Conservation (phyloP, 2,888 invertebrate species). For the Ormyrus rosae region DNA sequence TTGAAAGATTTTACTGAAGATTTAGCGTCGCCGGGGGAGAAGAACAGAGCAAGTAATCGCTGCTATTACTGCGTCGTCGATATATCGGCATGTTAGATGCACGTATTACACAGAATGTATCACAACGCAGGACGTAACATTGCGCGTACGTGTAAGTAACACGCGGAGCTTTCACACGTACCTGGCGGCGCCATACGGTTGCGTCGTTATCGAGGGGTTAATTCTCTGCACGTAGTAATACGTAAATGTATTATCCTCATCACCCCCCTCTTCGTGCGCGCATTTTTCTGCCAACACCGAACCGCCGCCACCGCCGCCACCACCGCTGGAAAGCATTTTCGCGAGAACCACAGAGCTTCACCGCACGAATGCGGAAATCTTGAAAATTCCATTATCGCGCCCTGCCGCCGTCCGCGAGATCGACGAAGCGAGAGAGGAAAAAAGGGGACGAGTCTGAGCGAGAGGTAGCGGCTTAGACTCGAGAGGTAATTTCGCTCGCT, state of each 20-base stretch:
- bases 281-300: conserved; percentile 20
- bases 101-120: conserved; percentile 70
- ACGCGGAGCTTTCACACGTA: not conserved
- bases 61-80: conserved; percentile 69
- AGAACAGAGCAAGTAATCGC: conserved; percentile 35
- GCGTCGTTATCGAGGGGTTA: conserved; percentile 60
- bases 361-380: conserved; percentile 52
- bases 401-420: not conserved
- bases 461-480: conserved; percentile 7
- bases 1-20: conserved; percentile 38
- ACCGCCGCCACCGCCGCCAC: not conserved
- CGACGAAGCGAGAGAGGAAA: conserved; percentile 7
- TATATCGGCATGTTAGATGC: conserved; percentile 73
- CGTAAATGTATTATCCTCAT: conserved; percentile 61
- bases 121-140: conserved; percentile 54
- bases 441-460: not conserved
- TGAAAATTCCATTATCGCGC: conserved; percentile 48
- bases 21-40: conserved; percentile 16
- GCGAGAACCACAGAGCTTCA: conserved; percentile 35
- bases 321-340: conserved; percentile 38
- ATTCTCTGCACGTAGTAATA: conserved; percentile 60
- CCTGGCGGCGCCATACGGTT: not conserved
- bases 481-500: conserved; percentile 35
- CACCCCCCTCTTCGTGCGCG: conserved; percentile 16
- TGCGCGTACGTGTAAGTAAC: conserved; percentile 33